Evolutionary conservation across 2,113 vertebrate species (phyloP), one percentile per base, ranked within the genome.

Genomic region (Peromyscus polionotus): DNA sequence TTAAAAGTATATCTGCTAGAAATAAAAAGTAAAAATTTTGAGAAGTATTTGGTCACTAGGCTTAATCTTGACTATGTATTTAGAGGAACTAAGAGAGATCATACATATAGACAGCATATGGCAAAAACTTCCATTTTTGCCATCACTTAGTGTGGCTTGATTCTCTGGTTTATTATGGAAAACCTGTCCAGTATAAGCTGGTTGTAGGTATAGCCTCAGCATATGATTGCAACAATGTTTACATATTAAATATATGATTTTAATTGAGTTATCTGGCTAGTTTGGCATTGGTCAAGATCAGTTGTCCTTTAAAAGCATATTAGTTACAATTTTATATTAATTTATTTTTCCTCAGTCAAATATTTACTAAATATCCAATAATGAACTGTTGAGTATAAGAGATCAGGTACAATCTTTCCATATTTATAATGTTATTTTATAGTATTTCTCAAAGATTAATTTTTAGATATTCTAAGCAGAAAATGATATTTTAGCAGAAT

Each of bases 201-300:
- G 48, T 77, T 89, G 65, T n/a, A 65, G 3, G 59, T 48, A 75
- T 19, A 73, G 14, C 42, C 13, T 94, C 0, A 7, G 12, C 84
- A 51, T 28, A 26, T 63, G 48, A 57, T 45, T 80, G 4, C 24
- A 51, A 19, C 6, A 90, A 19, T 70, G 54, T 26, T 87, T 36
- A 95, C 33, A 87, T 1, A 72, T 68, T 65, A 95, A 39, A 76
- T 3, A 84, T n/a, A 22, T 92, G 31, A 57, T 20, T 90, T 95
- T 95, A 93, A 93, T 88, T 93, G 72, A 75, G 72, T 73, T 42
- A 75, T 75, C 19, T 42, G 93, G 68, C 42, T 94, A 42, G 11
- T 95, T 87, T 90, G n/a, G 24, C 88, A 59, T 94, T 90, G 57
- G 17, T 79, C n/a, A 84, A 93, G 70, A 91, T 93, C 26, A 95